Percentiles rank a stretch among this genome's conserved stretches.
phyloP scores from a whole-genome alignment of 2,797 vertebrate genomes.

The Esox masquinongy region DNA sequence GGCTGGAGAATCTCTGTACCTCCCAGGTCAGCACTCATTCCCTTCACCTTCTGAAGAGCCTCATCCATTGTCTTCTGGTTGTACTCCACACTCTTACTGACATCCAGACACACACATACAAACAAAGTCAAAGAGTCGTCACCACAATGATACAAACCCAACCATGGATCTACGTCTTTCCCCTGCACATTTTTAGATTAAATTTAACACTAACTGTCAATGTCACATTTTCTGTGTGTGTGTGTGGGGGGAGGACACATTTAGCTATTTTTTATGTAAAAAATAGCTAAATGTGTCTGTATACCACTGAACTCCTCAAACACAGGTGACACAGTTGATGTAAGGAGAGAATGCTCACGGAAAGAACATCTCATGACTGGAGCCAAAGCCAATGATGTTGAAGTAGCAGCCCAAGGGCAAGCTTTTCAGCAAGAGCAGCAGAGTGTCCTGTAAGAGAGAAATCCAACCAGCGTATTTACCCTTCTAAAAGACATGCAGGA shows the following conservation, averaged over 20 bases:
- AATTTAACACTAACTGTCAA: no score
- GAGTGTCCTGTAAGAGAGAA: conserved; percentile 74
- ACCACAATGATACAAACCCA: no score
- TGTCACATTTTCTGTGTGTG: no score
- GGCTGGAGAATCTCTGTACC: conserved; percentile 59
- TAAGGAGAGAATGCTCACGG: conserved; percentile 66
- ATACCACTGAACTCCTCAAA: no score
- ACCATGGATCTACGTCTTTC: no score
- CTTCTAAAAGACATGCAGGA: conserved; percentile 36
- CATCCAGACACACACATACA: conserved; percentile 4
- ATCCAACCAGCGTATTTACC: conserved; percentile 58
- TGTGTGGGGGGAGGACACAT: no score
- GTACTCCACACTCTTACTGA: conserved; percentile 75
- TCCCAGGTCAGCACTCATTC: conserved; percentile 61
- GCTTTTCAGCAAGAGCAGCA: conserved; percentile 87
- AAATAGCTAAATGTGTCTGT: no score
- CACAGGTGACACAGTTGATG: no score
- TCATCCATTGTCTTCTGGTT: conserved; percentile 67
- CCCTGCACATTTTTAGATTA: no score
- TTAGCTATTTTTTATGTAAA: no score
- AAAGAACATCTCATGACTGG: conserved; percentile 75
- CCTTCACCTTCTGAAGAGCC: conserved; percentile 60
- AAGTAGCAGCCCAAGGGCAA: conserved; percentile 86
- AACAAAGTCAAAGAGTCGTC: neutral
- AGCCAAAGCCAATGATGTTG: conserved; percentile 86